Evolutionary conservation across 2,113 vertebrate species (phyloP), one percentile per base, ranked within the genome.

Genomic region (Typhlomys cinereus): DNA sequence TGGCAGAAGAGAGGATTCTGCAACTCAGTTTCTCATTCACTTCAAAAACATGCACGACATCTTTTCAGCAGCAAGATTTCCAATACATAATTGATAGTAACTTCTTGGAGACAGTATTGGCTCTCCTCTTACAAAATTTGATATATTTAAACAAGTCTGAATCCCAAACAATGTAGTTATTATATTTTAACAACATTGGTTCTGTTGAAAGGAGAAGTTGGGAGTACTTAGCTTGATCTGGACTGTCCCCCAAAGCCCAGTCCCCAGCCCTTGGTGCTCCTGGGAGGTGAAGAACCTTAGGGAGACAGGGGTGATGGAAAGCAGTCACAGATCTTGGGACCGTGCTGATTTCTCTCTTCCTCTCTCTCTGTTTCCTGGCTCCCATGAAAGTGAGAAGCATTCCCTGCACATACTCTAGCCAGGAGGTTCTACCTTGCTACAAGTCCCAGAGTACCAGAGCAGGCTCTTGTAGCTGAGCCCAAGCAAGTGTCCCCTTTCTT

Each of bases 161-260:
- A n/a, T n/a, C 21, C 18, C 14, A 3, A 27, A 62, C 20, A 61
- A 46, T 1, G 0, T 4, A 0, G 2, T 25, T 2, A n/a, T n/a
- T n/a, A 0, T 7, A 12, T 31, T n/a, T 67, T 27, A 73, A 54
- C 3, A 46, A 39, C 29, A 4, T 18, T 6, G 29, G 57, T 66
- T 21, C 9, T 5, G 10, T 10, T 21, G 41, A 46, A 21, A n/a
- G 61, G 9, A 59, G 29, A 20, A 5, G 41, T 4, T 4, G 23
- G 6, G 44, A 0, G 14, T 5, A 21, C 1, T 18, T 14, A 12
- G 20, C 5, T 31, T 17, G 46, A 31, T 27, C 59, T 62, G 2
- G 48, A 23, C 31, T n/a, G 9, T 41, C 15, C 20, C 41, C 14
- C 73, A 13, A 54, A 54, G 21, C 20, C 59, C 27, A 10, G 21